Conservation (phyloP, 2,888 invertebrate species). For the Leptogaster cylindrica region DNA sequence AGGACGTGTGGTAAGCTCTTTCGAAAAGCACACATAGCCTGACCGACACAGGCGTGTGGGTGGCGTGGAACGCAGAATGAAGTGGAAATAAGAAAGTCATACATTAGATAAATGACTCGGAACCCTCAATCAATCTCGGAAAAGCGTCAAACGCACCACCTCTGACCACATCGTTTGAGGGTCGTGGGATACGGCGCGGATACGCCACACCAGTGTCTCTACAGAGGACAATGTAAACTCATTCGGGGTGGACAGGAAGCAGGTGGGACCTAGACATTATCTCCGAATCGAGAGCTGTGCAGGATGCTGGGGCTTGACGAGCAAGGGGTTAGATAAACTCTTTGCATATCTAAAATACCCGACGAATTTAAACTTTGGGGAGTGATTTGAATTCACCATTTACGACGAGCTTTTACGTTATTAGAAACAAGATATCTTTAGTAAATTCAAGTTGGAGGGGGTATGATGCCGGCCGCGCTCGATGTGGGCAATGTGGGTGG, state of each 20-base stretch:
- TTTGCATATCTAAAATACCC: background rate
- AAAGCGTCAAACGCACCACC: slow-evolving; percentile 26
- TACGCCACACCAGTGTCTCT: background rate
- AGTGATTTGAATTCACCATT: background rate
- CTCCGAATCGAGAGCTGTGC: background rate
- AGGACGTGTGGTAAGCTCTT: too few species aligned
- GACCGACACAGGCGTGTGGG: background rate
- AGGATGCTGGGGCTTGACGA: background rate
- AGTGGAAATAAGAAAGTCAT: slow-evolving; percentile 26
- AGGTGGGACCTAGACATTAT: background rate
- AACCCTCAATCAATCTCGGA: slow-evolving; percentile 28
- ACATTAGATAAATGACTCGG: slow-evolving; percentile 32
- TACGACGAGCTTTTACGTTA: slow-evolving; percentile 3
- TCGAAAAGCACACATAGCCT: too few species aligned
- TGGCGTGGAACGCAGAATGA: background rate
- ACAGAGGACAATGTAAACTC: background rate
- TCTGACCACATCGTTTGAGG: too few species aligned
- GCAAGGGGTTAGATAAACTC: background rate
- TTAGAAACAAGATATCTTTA: slow-evolving; percentile 10
- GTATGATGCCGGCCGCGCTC: background rate
- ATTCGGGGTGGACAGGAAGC: background rate
- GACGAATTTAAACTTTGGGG: background rate
- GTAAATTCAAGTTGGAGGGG: background rate
- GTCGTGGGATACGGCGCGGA: too few species aligned
- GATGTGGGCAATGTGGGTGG: background rate